A percentile compares a stretch with the other conserved stretches of the same genome.
Conservation (phyloP, 2,888 invertebrate species). For the Candidula unifasciata region DNA sequence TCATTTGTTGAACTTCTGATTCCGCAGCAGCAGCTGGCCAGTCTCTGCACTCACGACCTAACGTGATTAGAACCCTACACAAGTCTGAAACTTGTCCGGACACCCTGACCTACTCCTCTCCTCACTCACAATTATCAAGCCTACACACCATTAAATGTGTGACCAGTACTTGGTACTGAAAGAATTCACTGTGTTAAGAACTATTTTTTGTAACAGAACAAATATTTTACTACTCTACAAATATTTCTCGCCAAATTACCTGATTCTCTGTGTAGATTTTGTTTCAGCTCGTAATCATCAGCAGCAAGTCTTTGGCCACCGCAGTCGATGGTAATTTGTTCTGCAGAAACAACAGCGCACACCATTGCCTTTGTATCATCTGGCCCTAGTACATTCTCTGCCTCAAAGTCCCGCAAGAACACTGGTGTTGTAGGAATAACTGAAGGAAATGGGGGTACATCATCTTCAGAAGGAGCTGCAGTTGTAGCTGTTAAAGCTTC, state of each 20-base stretch:
- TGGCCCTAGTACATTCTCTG: constrained; percentile 13
- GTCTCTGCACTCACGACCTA: no score
- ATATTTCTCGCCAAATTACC: constrained; percentile 8
- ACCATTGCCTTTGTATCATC: constrained; percentile 34
- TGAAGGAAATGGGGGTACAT: constrained; percentile 43
- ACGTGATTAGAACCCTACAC: no score
- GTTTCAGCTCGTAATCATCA: constrained; percentile 8
- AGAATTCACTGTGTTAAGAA: no score
- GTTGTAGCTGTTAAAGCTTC: constrained; percentile 5
- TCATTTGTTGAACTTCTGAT: no score
- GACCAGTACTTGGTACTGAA: no score
- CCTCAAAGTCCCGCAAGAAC: constrained; percentile 43
- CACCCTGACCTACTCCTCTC: no score
- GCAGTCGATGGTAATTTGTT: constrained; percentile 45
- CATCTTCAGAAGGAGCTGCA: neutral
- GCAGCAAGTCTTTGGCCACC: constrained; percentile 36
- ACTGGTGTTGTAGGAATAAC: constrained; percentile 35
- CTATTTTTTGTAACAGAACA: no score
- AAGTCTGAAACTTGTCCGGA: no score
- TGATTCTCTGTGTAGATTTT: constrained; percentile 2
- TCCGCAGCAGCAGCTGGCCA: no score
- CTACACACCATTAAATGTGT: no score
- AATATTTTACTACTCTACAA: no score
- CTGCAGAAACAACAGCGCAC: constrained; percentile 46
- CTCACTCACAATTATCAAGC: no score